Evolutionary conservation across 2,113 vertebrate genomes (phyloP), one percentile per base, ranked within the genome.

Genomic region (Onychostruthus taczanowskii): DNA sequence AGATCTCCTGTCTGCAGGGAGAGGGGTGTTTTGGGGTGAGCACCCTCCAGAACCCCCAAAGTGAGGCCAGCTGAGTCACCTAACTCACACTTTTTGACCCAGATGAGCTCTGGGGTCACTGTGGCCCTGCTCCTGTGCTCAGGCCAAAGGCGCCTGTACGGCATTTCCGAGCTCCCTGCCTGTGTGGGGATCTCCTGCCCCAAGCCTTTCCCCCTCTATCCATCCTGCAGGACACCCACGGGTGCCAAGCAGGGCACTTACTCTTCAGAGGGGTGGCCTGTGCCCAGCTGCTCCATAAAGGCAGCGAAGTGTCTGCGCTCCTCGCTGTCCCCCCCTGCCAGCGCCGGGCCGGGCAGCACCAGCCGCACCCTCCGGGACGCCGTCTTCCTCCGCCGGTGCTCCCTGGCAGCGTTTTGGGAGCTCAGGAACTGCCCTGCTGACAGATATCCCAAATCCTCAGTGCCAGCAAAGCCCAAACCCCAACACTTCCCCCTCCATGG

Each of bases 281-380:
- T 75, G 83, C 97, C 98, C 95, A 98, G 88, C 84, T 98, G 97
- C 44, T 97, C 97, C 94, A 97, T 50, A 9, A 98, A 97, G 50
- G 90, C 58, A 2, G 91, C 56, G 28, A 98, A 98, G 1, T 68
- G 94, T n/a, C 96, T 96, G 92, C 4, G 86, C 84, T 98, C 98
- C 81, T 98, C 96, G 0, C 72, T 67, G 16, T 95, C 83, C 0
- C 3, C 94, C 55, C 73, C 97, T 16, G 97, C 95, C 73, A 91
- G 23, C 0, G 0, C 55, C 0, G 82, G 90, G 52, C 50, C 12
- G 18, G 89, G 75, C 17, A 89, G 16, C n/a, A 78, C 59, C 76
- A 84, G 37, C 18, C 78, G 69, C 3, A 63, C 64, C 41, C 88
- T 96, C 81, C 84, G 56, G 1, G 97, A 95, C 2, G 76, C 33